Conservation (phyloP, 2,797 vertebrate species). For the Bradypodion ventrale region DNA sequence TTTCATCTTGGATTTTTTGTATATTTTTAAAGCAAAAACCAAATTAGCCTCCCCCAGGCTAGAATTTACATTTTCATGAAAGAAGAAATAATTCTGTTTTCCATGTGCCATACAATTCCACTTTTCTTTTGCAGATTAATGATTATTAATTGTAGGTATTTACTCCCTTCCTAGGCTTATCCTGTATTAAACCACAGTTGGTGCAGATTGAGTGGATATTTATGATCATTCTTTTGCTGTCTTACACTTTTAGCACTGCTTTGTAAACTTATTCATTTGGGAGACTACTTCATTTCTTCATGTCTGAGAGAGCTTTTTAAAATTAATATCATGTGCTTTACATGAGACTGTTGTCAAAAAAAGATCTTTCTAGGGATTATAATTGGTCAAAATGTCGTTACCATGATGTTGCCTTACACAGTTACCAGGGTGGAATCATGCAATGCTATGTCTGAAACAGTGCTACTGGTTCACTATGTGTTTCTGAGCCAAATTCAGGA, state of each 20-base stretch:
- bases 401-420: neutral
- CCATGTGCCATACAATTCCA: neutral
- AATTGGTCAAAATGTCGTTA: neutral
- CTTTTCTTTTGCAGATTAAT: neutral
- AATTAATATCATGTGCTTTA: neutral
- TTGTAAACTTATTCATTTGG: neutral
- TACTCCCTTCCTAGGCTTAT: neutral
- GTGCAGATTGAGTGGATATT: neutral
- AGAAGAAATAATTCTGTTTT: neutral
- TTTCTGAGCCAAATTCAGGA: neutral
- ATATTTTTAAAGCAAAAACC: neutral
- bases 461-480: too few relatives aligned
- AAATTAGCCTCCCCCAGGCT: neutral
- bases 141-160: neutral
- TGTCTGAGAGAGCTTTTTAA: neutral
- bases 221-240: neutral
- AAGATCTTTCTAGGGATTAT: neutral
- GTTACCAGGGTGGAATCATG: neutral
- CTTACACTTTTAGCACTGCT: neutral
- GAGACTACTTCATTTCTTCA: neutral
- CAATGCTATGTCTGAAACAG: neutral
- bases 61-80: neutral
- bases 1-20: conserved; percentile 3
- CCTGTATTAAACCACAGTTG: too few relatives aligned
- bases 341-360: neutral